Base-by-base conservation (phyloP, 2,113 vertebrate species). In the Sarotherodon lohbergeri region DNA sequence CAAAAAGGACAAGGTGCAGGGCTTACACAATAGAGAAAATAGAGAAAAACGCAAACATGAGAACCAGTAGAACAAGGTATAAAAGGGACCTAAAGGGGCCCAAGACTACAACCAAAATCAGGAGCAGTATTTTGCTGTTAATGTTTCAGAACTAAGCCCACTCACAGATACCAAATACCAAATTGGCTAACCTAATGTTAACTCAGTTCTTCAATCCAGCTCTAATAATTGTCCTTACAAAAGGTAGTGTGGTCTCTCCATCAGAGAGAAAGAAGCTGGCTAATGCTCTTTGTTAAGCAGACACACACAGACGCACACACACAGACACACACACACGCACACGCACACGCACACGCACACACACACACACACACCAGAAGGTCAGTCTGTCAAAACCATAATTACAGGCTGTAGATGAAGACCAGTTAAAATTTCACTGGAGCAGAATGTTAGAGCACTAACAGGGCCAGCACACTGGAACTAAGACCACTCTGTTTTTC, bases 381-480 rank as follows among this genome's bases (percentile, higher is more conserved):
- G 55, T 9, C 84, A 50, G 32, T 5, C 79, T 11, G 56, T 92
- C 86, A 88, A 93, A 68, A 91, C 90, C 91, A 93, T 91, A 91
- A 92, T 93, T 91, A 93, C 81, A 91, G 89, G 81, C 80, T 92
- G 68, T 78, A 87, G 85, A 92, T 87, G 80, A 86, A 90, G 61
- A 63, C 63, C 71, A 82, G 73, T 86, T 83, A 68, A 87, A 88
- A 43, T 81, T 89, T 90, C 82, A 85, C 59, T 86, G 83, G 82
- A 68, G 56, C 34, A 84, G 66, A 84, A 54, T 55, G 59, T 86
- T 57, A 34, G 54, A 86, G 13, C 61, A 41, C 59, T 27, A 57
- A 34, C 17, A 57, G 27, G 1, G 41, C 71, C 34, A 27, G 61
- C 3, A 48, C 34, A 41, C 19, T 66, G 24, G 39, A 4, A 5